Percentiles rank a stretch among this genome's conserved stretches.
Conservation (phyloP, 2,888 invertebrate species). For the Pherbina coryleti region DNA sequence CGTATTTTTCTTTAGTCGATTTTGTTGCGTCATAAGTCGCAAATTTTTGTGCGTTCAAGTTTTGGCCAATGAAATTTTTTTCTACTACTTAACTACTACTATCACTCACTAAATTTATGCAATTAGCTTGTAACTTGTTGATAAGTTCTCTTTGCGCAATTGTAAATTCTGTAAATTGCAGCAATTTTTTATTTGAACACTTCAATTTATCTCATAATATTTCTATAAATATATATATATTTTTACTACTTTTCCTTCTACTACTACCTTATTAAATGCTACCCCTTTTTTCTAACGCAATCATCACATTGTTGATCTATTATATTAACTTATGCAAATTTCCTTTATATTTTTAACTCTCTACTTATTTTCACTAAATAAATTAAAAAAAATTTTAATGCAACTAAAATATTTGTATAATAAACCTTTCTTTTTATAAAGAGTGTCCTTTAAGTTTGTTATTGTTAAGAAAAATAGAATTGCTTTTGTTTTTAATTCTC, state of each 20-base stretch:
- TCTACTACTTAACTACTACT: background rate
- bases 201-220: background rate
- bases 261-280: background rate
- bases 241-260: background rate
- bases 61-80: constrained; percentile 24
- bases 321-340: background rate
- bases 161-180: constrained; percentile 28
- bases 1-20: constrained; percentile 11
- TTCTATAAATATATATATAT: background rate
- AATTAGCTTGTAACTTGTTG: background rate
- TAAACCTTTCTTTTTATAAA: no score
- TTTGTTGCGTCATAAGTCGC: background rate
- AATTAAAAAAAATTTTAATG: no score
- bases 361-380: no score
- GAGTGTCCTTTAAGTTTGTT: no score
- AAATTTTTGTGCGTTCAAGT: constrained; percentile 24
- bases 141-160: background rate
- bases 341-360: background rate
- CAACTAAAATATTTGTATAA: no score
- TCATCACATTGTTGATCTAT: background rate
- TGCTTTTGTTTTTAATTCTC: no score
- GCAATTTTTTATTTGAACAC: background rate
- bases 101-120: constrained; percentile 14
- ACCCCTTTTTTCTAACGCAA: background rate
- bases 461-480: no score